phyloP scores from a whole-genome alignment of 2,113 vertebrate genomes.

The Paradoxurus hermaphroditus region DNA sequence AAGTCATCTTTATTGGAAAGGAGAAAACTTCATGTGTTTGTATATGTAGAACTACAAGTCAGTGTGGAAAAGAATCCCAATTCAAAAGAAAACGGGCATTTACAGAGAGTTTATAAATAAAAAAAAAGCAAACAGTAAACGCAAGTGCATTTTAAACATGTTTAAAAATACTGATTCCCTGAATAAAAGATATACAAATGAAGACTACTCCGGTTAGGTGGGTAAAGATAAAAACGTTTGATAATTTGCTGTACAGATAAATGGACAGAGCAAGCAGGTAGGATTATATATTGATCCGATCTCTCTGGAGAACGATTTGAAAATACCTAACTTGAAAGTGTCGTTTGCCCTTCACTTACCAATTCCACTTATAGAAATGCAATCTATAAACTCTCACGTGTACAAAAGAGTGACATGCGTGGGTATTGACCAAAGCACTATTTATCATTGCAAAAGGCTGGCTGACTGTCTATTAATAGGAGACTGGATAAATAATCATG shows the following conservation, averaged over 20 bases:
- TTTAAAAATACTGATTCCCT: not conserved
- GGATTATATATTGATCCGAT: not conserved
- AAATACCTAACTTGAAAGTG: not conserved
- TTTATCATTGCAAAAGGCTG: not conserved
- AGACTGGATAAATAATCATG: not conserved
- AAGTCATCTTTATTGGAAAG: not conserved
- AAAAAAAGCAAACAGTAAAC: not conserved
- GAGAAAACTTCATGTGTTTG: not conserved
- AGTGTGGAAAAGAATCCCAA: not conserved
- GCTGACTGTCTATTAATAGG: not conserved
- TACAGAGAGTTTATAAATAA: not conserved
- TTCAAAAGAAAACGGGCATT: not conserved
- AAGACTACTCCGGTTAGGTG: not conserved
- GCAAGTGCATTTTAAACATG: not conserved
- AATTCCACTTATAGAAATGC: not conserved
- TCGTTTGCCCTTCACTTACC: slow-evolving; percentile 1
- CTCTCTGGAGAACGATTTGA: not conserved
- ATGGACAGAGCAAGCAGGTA: not conserved
- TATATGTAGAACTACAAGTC: not conserved
- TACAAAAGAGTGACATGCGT: not conserved
- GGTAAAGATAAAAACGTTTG: not conserved
- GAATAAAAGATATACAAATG: not conserved
- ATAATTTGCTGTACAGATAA: not conserved
- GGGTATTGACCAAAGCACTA: not conserved
- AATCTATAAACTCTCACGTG: not conserved